Evolutionary conservation across 2,797 vertebrate genomes (phyloP).

Genomic region (Columba guinea): DNA sequence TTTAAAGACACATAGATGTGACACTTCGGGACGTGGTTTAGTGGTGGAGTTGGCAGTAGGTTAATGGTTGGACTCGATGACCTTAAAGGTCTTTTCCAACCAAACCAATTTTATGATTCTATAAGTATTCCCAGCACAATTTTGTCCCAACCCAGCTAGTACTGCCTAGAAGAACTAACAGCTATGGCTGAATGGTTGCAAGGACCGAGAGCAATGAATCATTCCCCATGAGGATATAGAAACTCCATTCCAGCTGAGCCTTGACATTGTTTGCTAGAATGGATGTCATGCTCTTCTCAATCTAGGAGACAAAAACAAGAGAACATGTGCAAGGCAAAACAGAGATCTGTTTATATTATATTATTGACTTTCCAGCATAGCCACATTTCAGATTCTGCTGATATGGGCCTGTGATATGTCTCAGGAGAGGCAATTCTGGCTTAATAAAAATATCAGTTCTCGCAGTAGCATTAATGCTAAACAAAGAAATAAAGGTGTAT

Average conservation of each 20-base stretch:
- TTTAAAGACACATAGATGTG: too few species aligned
- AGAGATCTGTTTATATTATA: background rate
- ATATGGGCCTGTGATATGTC: rapidly evolving
- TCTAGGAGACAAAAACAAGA: background rate
- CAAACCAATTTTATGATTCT: too few species aligned
- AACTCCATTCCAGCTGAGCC: background rate
- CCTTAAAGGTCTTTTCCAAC: too few species aligned
- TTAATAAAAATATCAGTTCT: background rate
- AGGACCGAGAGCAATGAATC: background rate
- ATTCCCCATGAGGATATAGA: background rate
- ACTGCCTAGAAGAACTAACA: background rate
- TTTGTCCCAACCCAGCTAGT: background rate
- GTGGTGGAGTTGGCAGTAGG: too few species aligned
- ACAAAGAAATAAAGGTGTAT: background rate
- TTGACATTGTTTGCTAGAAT: background rate
- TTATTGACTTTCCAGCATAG: background rate
- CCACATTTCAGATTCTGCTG: background rate
- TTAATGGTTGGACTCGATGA: too few species aligned
- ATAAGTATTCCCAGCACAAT: background rate
- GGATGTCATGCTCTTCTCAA: background rate
- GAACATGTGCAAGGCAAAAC: background rate
- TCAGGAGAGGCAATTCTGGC: background rate
- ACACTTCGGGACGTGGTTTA: too few species aligned
- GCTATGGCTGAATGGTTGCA: background rate
- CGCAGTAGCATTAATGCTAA: background rate